These are phyloP conservation scores for Zele albiditarsus DNA, from an alignment of 2,888 invertebrate genomes.

Conservation along the genomic window DNA sequence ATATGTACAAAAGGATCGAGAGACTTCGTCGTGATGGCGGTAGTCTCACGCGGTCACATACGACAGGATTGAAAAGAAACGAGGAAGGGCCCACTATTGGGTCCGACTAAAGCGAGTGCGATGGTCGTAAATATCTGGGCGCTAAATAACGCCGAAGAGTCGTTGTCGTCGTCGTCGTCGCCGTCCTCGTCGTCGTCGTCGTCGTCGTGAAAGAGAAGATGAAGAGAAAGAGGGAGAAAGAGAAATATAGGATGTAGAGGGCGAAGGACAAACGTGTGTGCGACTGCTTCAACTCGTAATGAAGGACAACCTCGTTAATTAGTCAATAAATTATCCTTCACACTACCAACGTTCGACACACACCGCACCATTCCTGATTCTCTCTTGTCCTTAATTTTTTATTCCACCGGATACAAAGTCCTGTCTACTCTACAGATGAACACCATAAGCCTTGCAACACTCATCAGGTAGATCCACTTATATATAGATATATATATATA, in stretches of 20 bases:
- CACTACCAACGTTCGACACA: conserved; percentile 63
- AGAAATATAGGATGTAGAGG: conserved; percentile 32
- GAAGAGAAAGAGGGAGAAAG: conserved; percentile 35
- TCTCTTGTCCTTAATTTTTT: conserved; percentile 44
- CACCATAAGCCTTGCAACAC: conserved; percentile 17
- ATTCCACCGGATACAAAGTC: conserved; percentile 27
- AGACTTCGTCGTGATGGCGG: conserved; percentile 25
- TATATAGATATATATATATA: conserved; percentile 36
- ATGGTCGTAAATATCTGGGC: conserved; percentile 71
- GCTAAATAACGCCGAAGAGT: conserved; percentile 68
- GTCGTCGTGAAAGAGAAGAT: conserved; percentile 49
- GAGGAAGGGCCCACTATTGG: conserved; percentile 49
- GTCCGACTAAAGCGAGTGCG: conserved; percentile 56
- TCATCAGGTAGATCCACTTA: background rate
- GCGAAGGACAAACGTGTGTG: conserved; percentile 22
- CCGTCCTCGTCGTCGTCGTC: conserved; percentile 60
- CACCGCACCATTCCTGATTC: conserved; percentile 50
- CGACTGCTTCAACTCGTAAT: conserved; percentile 65
- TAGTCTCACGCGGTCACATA: conserved; percentile 25
- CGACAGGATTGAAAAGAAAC: conserved; percentile 29
- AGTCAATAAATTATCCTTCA: conserved; percentile 72
- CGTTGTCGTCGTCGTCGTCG: conserved; percentile 46
- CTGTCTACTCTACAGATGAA: conserved; percentile 40
- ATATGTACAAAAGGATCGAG: conserved; percentile 5
- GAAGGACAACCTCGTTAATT: conserved; percentile 73